These are phyloP conservation scores for Pelodiscus sinensis DNA, from an alignment of 2,113 vertebrate species.

Conservation along the genomic window DNA sequence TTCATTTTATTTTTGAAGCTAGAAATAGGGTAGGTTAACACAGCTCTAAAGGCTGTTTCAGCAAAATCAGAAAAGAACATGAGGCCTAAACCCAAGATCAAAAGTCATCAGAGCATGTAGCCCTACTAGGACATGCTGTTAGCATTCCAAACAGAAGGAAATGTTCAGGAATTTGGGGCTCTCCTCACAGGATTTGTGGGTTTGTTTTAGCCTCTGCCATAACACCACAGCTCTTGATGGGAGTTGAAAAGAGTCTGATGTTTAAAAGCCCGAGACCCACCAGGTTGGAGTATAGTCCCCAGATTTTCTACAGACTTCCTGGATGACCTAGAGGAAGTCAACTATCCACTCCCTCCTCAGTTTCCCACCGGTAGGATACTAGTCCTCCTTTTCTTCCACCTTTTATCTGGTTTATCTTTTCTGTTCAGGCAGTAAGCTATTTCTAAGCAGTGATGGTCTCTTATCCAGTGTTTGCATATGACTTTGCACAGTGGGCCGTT, in stretches of 20 bases:
- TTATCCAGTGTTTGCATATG: not conserved
- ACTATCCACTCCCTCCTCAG: not conserved
- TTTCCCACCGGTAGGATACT: not conserved
- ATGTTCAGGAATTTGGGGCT: not conserved
- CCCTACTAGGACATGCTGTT: not conserved
- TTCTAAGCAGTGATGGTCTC: not conserved
- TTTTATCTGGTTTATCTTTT: not conserved
- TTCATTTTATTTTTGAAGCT: not conserved
- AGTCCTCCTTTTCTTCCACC: not conserved
- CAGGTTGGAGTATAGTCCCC: not conserved
- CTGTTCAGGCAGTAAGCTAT: not conserved
- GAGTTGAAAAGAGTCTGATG: not conserved
- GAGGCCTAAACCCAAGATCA: not conserved
- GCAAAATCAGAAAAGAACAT: not conserved
- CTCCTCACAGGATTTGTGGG: not conserved
- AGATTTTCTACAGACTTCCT: not conserved
- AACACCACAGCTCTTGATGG: not conserved
- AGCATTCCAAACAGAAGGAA: not conserved
- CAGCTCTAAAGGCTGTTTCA: not conserved
- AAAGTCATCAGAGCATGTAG: not conserved
- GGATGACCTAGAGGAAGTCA: not conserved
- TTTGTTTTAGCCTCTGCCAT: not conserved
- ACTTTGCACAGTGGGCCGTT: not conserved
- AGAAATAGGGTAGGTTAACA: not conserved
- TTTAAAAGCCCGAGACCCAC: not conserved